These are phyloP conservation scores for Pipistrellus nathusii DNA, from an alignment of 2,797 vertebrate genomes.

Conservation along the genomic window DNA sequence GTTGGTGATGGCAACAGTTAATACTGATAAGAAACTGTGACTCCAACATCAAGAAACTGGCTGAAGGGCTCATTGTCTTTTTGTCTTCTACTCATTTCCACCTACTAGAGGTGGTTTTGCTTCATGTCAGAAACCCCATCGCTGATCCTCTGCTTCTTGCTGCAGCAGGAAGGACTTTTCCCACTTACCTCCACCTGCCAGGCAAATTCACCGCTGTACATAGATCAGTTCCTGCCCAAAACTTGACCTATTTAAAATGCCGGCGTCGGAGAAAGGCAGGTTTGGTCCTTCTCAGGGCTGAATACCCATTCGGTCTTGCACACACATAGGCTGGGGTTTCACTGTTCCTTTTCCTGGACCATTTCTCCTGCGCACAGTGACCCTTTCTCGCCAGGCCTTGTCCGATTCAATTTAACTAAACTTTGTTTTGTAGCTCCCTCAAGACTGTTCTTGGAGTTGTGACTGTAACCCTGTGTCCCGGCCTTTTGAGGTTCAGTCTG, in stretches of 20 bases:
- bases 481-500: accelerated
- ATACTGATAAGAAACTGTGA: neutral
- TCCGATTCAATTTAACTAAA: neutral
- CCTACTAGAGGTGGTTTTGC: neutral
- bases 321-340: neutral
- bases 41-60: neutral
- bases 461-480: neutral
- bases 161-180: neutral
- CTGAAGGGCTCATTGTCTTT: neutral
- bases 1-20: neutral
- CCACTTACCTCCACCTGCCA: neutral
- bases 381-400: neutral
- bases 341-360: neutral
- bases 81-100: neutral
- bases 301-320: neutral
- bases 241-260: no score
- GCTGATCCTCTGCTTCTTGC: neutral
- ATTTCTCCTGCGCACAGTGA: neutral
- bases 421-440: neutral
- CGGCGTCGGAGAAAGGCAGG: neutral
- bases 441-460: neutral
- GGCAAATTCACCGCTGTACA: neutral
- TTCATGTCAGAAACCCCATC: neutral
- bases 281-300: neutral
- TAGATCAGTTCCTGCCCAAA: neutral